A percentile compares a stretch with the other conserved stretches of the same genome.
phyloP scores from a whole-genome alignment of 2,888 invertebrate genomes.

The Dynastes grantii region DNA sequence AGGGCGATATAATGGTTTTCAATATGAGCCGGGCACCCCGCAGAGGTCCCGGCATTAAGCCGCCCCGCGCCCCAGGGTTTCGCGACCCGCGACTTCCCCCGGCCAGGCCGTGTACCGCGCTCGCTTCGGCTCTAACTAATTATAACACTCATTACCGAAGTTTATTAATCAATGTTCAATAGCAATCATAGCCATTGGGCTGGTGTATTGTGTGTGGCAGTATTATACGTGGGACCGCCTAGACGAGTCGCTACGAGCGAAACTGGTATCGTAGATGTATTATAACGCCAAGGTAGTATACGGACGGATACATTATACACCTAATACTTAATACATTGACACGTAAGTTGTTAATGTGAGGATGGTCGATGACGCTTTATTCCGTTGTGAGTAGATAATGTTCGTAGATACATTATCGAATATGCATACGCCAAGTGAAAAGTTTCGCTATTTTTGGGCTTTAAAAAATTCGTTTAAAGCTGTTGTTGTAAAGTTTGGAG shows the following conservation, averaged over 20 bases:
- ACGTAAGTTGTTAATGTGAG: slow-evolving; percentile 14
- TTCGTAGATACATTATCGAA: neutral
- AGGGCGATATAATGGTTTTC: slow-evolving; percentile 60
- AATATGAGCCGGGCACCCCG: slow-evolving; percentile 60
- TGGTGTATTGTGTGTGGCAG: slow-evolving; percentile 56
- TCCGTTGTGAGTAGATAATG: neutral
- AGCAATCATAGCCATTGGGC: slow-evolving; percentile 65
- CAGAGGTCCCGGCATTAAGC: slow-evolving; percentile 64
- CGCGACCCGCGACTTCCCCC: slow-evolving; percentile 59
- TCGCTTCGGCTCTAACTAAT: slow-evolving; percentile 65
- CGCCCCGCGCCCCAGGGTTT: slow-evolving; percentile 61
- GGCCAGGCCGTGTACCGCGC: slow-evolving; percentile 47
- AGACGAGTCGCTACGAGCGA: slow-evolving; percentile 25
- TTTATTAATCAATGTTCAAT: slow-evolving; percentile 71
- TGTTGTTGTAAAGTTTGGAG: too few relatives aligned
- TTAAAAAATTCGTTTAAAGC: too few relatives aligned
- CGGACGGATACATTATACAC: slow-evolving; percentile 12
- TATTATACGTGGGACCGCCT: slow-evolving; percentile 51
- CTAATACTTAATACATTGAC: slow-evolving; percentile 41
- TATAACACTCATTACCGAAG: slow-evolving; percentile 71
- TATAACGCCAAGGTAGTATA: too few relatives aligned
- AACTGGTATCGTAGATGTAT: slow-evolving; percentile 21
- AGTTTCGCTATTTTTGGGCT: too few relatives aligned
- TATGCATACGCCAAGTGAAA: too few relatives aligned
- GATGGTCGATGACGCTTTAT: slow-evolving; percentile 10